phyloP scores from a whole-genome alignment of 2,113 vertebrate genomes.

The Pelvicachromis taeniatus region DNA sequence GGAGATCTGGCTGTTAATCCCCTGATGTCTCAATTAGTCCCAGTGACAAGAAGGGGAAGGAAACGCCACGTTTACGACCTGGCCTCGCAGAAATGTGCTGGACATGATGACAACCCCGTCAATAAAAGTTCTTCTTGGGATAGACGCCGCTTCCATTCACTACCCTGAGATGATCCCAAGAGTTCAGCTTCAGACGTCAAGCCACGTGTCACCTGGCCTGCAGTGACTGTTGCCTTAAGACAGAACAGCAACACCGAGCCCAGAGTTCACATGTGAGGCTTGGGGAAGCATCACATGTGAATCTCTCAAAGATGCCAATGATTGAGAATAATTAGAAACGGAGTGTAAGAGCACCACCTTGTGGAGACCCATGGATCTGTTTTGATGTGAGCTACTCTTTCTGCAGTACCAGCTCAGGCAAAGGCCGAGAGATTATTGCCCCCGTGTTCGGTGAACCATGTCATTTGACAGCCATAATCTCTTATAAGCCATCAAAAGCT shows the following conservation, averaged over 20 bases:
- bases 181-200: neutral
- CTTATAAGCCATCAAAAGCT: neutral
- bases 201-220: neutral
- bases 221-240: neutral
- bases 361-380: neutral
- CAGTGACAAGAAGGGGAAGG: neutral
- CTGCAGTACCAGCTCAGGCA: neutral
- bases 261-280: neutral
- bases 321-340: neutral
- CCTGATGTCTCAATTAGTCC: neutral
- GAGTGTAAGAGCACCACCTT: constrained; percentile 24
- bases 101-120: neutral
- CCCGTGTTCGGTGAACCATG: neutral
- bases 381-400: neutral
- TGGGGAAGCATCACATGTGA: neutral
- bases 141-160: no score
- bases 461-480: neutral
- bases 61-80: neutral
- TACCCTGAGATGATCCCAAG: neutral
- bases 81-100: neutral
- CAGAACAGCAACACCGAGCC: neutral
- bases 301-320: neutral
- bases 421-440: neutral
- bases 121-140: no score
- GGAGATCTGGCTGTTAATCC: neutral